Evolutionary conservation across 2,797 vertebrate genomes (phyloP).

Genomic region (Eulemur rubriventer): DNA sequence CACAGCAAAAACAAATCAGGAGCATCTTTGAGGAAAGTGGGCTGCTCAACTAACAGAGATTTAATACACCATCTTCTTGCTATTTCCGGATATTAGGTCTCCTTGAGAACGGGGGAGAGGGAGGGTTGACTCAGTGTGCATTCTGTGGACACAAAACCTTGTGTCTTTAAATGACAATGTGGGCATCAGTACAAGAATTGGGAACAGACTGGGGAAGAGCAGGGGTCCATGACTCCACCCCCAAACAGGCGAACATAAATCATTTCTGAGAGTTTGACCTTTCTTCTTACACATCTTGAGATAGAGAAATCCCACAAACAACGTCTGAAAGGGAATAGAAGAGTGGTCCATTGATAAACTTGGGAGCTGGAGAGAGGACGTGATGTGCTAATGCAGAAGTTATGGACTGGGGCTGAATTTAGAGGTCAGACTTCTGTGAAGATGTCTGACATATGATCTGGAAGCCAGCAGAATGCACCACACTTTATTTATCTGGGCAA

Average conservation of each 20-base stretch:
- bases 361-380: not conserved
- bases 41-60: not conserved
- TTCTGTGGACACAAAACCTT: not conserved
- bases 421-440: conserved; percentile 12
- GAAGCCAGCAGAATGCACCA: not conserved
- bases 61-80: not conserved
- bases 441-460: not conserved
- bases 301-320: not conserved
- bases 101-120: not conserved
- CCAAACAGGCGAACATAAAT: not conserved
- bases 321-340: not conserved
- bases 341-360: not conserved
- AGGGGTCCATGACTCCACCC: not conserved
- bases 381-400: not conserved
- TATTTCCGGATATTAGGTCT: not conserved
- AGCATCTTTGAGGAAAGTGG: not conserved
- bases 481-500: not conserved
- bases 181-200: not conserved
- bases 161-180: not conserved
- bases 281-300: not conserved
- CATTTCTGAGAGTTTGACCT: not conserved
- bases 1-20: not conserved
- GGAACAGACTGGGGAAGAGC: not conserved
- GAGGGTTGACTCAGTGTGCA: not conserved
- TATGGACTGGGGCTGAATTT: not conserved